phyloP scores from a whole-genome alignment of 1,140 invertebrate species.

The Pararge aegeria region DNA sequence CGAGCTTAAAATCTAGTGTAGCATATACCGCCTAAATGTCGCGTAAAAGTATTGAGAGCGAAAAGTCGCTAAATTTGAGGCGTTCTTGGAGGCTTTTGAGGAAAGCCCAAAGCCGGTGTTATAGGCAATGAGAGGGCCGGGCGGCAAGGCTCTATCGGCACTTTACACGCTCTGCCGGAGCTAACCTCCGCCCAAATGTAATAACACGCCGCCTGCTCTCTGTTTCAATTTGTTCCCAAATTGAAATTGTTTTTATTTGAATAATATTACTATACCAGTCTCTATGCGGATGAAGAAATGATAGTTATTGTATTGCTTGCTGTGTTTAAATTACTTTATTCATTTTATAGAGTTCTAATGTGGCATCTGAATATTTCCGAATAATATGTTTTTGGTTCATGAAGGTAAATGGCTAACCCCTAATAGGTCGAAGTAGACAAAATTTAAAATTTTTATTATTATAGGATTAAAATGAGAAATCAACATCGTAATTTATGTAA shows the following conservation, averaged over 20 bases:
- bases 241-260: slow-evolving; percentile 79
- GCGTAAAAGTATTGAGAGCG: slow-evolving; percentile 71
- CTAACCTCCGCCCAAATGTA: slow-evolving; percentile 76
- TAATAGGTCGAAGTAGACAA: no score
- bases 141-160: slow-evolving; percentile 70
- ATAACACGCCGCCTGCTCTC: slow-evolving; percentile 71
- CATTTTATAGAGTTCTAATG: background rate
- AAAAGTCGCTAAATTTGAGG: slow-evolving; percentile 77
- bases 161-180: slow-evolving; percentile 75
- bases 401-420: no score
- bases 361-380: background rate
- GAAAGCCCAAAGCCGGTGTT: slow-evolving; percentile 71
- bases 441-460: no score
- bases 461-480: no score
- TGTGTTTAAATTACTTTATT: slow-evolving; percentile 34
- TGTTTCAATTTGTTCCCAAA: slow-evolving; percentile 78
- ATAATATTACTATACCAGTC: slow-evolving; percentile 63
- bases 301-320: slow-evolving; percentile 47
- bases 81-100: slow-evolving; percentile 72
- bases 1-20: slow-evolving; percentile 8
- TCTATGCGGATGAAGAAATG: slow-evolving; percentile 47
- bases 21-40: slow-evolving; percentile 58
- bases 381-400: no score
- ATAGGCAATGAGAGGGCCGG: slow-evolving; percentile 72
- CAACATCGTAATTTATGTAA: no score